phyloP scores from a whole-genome alignment of 2,113 vertebrate genomes.

The Onychostoma macrolepis region DNA sequence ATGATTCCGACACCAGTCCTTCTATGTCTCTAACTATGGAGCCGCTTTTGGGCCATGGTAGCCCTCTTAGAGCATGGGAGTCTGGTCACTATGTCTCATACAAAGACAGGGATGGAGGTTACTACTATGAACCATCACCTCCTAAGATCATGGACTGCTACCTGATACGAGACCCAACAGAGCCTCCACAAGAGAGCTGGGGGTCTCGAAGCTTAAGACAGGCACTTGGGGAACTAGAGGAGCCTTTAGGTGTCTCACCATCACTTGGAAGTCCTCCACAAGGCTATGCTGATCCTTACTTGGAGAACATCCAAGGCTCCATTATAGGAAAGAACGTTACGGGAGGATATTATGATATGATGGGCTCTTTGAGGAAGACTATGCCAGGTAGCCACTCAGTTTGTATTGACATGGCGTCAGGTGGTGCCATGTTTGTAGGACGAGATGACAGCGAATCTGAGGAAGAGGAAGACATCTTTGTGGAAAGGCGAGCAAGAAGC shows the following conservation, averaged over 20 bases:
- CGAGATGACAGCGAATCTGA: constrained; percentile 70
- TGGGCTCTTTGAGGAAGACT: constrained; percentile 79
- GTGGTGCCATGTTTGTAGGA: constrained; percentile 67
- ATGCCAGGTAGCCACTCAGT: constrained; percentile 76
- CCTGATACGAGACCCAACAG: constrained; percentile 68
- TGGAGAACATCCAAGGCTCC: constrained; percentile 65
- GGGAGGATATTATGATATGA: constrained; percentile 78
- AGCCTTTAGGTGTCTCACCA: constrained; percentile 78
- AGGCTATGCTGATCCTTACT: constrained; percentile 68
- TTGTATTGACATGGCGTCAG: constrained; percentile 71
- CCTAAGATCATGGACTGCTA: constrained; percentile 65
- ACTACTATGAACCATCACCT: constrained; percentile 75
- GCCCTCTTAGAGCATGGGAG: constrained; percentile 74
- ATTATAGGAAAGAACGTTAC: constrained; percentile 61
- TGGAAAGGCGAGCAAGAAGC: constrained; percentile 70
- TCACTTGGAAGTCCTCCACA: constrained; percentile 58
- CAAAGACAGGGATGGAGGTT: constrained; percentile 78
- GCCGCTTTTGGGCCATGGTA: constrained; percentile 81
- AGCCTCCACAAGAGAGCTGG: constrained; percentile 70
- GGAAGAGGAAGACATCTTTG: constrained; percentile 70
- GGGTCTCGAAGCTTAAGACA: constrained; percentile 75
- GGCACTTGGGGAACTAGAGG: constrained; percentile 80
- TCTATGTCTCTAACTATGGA: constrained; percentile 85
- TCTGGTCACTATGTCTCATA: constrained; percentile 81
- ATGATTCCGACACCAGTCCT: constrained; percentile 80